Evolutionary conservation across 2,888 invertebrate genomes (phyloP).

Genomic region (Athripsodes cinereus): DNA sequence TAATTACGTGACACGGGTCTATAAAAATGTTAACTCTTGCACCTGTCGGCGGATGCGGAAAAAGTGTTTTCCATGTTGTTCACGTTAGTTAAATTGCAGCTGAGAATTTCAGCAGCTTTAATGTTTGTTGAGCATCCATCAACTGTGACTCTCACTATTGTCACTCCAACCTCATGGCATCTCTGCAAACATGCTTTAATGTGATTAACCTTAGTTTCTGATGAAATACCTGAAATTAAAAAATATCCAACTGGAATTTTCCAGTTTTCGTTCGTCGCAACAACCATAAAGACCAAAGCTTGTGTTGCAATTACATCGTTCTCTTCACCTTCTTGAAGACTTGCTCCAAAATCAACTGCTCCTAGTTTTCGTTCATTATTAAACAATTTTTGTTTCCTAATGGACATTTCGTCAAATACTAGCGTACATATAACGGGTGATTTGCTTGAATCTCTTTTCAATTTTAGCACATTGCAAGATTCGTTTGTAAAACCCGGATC

Average conservation of each 20-base stretch:
- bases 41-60: no score
- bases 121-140: neutral
- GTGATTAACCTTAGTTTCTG: neutral
- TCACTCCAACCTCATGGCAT: neutral
- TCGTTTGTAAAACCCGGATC: slow-evolving; percentile 28
- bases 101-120: neutral
- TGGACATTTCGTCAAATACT: slow-evolving; percentile 28
- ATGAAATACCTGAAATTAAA: neutral
- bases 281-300: slow-evolving; percentile 11
- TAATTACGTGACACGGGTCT: no score
- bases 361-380: slow-evolving; percentile 25
- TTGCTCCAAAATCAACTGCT: slow-evolving; percentile 28
- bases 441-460: slow-evolving; percentile 8
- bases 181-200: neutral
- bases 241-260: slow-evolving; percentile 2
- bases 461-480: slow-evolving; percentile 20
- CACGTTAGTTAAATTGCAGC: neutral
- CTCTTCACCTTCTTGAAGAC: slow-evolving; percentile 25
- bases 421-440: slow-evolving; percentile 21
- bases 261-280: neutral
- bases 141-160: neutral
- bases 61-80: no score
- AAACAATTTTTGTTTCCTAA: slow-evolving; percentile 26
- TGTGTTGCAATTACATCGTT: slow-evolving; percentile 27
- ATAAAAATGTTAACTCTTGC: no score